phyloP scores from a whole-genome alignment of 2,113 vertebrate species.

The Rhinichthys klamathensis region DNA sequence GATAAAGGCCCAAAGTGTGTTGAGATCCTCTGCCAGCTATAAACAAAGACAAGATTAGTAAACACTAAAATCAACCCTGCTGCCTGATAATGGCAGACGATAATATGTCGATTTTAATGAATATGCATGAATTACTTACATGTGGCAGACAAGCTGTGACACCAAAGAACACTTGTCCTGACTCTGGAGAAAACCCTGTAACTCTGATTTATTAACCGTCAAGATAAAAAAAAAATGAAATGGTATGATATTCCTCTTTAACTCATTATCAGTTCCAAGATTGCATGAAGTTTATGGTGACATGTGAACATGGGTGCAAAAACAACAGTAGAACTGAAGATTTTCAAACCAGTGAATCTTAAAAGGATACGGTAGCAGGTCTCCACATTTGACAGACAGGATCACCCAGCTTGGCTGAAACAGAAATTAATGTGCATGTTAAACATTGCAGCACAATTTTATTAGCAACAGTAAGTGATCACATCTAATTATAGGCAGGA shows the following conservation, averaged over 20 bases:
- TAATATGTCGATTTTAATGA: not conserved
- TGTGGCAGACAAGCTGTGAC: constrained; percentile 92
- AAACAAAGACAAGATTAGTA: not conserved
- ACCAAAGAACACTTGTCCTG: constrained; percentile 93
- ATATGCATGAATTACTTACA: constrained; percentile 69
- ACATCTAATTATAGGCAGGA: not conserved
- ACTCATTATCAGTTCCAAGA: not conserved
- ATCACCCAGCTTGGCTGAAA: constrained; percentile 95
- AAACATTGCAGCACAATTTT: not conserved
- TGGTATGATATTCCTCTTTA: not conserved
- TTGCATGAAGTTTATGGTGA: not conserved
- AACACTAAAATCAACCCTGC: not conserved
- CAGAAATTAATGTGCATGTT: constrained; percentile 44
- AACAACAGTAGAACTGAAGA: not conserved
- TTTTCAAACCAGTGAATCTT: not conserved
- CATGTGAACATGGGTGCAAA: not conserved
- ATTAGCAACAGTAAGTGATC: not conserved
- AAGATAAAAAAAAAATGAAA: constrained; percentile 68
- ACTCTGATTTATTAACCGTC: constrained; percentile 81
- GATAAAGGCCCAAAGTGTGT: constrained; percentile 90
- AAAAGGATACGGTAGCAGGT: constrained; percentile 97
- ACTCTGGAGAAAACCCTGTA: constrained; percentile 95
- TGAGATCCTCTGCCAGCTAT: constrained; percentile 92
- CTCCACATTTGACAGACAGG: constrained; percentile 93
- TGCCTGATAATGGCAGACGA: not conserved